phyloP scores from a whole-genome alignment of 2,888 invertebrate species.

The Tipula confusa region DNA sequence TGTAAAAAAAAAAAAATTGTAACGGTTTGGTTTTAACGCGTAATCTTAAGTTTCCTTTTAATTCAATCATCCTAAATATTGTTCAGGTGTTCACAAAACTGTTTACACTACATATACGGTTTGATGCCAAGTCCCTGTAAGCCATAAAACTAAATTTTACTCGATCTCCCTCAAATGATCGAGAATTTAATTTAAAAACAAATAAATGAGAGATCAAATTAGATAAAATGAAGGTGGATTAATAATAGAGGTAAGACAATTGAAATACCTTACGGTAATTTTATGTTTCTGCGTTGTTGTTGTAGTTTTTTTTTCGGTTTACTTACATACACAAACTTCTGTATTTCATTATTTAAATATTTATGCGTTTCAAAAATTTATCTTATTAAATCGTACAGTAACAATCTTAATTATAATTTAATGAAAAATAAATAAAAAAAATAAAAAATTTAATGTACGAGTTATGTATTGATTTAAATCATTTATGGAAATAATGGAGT shows the following conservation, averaged over 20 bases:
- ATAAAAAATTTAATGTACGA: background rate
- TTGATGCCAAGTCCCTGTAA: conserved; percentile 14
- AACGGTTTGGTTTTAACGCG: background rate
- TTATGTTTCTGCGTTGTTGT: too few species aligned
- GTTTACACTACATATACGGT: background rate
- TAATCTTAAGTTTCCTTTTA: background rate
- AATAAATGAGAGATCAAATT: background rate
- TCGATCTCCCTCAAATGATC: background rate
- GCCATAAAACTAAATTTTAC: background rate
- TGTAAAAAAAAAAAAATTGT: background rate
- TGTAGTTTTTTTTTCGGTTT: background rate
- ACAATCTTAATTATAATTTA: conserved; percentile 25
- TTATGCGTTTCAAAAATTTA: conserved; percentile 20
- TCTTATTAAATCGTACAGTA: background rate
- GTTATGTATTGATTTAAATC: background rate
- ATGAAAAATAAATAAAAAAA: conserved; percentile 7
- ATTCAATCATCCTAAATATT: background rate
- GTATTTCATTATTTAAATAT: background rate
- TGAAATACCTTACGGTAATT: conserved; percentile 20
- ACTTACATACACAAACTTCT: background rate
- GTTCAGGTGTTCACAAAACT: background rate
- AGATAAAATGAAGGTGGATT: conserved; percentile 25
- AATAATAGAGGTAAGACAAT: conserved; percentile 25
- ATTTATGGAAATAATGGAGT: conserved; percentile 16
- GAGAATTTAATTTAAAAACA: background rate